These are phyloP conservation scores for Phaonia tiefii DNA, from an alignment of 2,888 invertebrate species.

Conservation along the genomic window DNA sequence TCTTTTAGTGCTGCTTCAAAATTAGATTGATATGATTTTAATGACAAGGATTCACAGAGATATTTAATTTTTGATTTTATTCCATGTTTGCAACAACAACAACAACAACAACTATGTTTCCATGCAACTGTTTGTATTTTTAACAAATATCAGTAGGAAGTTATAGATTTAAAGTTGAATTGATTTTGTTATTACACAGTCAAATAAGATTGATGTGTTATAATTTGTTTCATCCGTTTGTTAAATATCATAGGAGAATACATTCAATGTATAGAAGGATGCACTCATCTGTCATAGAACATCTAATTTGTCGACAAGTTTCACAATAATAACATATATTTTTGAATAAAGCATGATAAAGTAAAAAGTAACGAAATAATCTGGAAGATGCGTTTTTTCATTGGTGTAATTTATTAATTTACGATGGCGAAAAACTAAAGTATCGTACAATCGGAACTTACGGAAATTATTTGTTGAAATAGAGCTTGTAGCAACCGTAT, in stretches of 20 bases:
- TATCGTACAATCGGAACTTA: no score
- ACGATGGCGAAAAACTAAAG: neutral
- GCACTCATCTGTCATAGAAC: no score
- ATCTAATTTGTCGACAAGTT: no score
- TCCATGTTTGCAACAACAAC: no score
- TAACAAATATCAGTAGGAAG: conserved; percentile 17
- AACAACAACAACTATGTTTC: no score
- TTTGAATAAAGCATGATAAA: no score
- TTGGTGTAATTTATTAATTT: neutral
- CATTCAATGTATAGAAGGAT: no score
- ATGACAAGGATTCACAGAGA: conserved; percentile 2
- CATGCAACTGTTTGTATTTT: neutral
- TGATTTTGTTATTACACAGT: neutral
- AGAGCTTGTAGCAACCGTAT: no score
- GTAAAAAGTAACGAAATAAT: no score
- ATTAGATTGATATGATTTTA: conserved; percentile 48
- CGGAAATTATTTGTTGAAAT: no score
- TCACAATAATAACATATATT: no score
- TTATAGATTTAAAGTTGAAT: conserved; percentile 1
- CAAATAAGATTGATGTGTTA: conserved; percentile 20
- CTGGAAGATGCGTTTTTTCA: neutral
- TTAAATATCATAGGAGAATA: no score
- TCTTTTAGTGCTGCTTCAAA: neutral
- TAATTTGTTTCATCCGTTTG: conserved; percentile 13
- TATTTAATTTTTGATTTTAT: neutral